Conservation (phyloP, 2,113 vertebrate genomes). For the Mobula hypostoma region DNA sequence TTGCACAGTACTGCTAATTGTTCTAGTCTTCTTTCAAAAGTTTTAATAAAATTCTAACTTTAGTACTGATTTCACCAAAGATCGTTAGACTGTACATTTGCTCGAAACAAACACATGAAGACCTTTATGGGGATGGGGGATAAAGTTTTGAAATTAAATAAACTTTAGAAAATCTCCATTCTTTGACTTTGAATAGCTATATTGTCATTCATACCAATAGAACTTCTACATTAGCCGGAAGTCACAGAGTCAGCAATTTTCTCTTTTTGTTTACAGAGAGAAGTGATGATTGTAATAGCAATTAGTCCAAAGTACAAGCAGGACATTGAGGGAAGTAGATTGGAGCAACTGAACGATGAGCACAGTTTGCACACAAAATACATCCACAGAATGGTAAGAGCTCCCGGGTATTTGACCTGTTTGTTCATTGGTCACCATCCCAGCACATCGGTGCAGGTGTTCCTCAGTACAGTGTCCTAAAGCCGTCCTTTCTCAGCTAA, state of each 20-base stretch:
- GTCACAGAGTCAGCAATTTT: slow-evolving; percentile 43
- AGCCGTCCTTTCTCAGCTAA: too few species aligned
- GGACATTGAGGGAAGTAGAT: slow-evolving; percentile 78
- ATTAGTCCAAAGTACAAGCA: slow-evolving; percentile 93
- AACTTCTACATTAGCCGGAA: neutral
- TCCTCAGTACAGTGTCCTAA: too few species aligned
- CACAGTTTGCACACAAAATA: slow-evolving; percentile 94
- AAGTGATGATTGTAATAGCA: slow-evolving; percentile 88
- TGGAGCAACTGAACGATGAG: slow-evolving; percentile 69
- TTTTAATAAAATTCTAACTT: neutral
- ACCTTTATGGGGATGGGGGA: neutral
- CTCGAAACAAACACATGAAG: neutral
- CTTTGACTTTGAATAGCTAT: neutral
- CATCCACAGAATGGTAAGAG: slow-evolving; percentile 84
- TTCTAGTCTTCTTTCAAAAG: neutral
- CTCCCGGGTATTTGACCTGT: neutral
- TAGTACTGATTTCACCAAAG: neutral
- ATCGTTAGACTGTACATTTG: neutral
- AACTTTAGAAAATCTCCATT: too few species aligned
- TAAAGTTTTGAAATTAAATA: neutral
- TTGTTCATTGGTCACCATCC: neutral
- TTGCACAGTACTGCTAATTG: too few species aligned
- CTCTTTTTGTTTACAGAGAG: slow-evolving; percentile 69
- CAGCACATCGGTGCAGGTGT: too few species aligned
- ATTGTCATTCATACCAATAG: neutral